phyloP scores from a whole-genome alignment of 2,113 vertebrate genomes.

The Stigmatopora argus region DNA sequence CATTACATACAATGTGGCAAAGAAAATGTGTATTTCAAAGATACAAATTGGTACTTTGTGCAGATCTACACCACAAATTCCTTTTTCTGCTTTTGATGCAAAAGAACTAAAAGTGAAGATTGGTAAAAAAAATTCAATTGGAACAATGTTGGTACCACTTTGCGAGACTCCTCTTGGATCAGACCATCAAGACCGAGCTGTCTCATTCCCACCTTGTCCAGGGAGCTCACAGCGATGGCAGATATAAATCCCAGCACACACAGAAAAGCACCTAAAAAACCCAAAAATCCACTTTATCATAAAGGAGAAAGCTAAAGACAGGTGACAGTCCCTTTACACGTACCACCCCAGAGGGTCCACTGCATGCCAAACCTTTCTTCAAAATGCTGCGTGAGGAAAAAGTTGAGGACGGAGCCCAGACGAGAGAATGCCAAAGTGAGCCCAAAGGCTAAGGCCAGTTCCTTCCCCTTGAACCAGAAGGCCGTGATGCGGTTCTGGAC shows the following conservation, averaged over 20 bases:
- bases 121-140: too few relatives aligned
- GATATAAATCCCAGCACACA: slow-evolving; percentile 73
- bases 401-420: slow-evolving; percentile 79
- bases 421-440: slow-evolving; percentile 75
- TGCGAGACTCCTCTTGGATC: slow-evolving; percentile 75
- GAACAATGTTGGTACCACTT: slow-evolving; percentile 62
- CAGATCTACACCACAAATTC: not conserved
- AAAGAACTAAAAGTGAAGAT: too few relatives aligned
- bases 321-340: not conserved
- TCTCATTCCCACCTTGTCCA: slow-evolving; percentile 76
- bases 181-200: slow-evolving; percentile 73
- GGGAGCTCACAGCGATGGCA: slow-evolving; percentile 65
- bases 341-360: slow-evolving; percentile 79
- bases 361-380: slow-evolving; percentile 75
- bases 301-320: not conserved
- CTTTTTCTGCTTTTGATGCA: not conserved
- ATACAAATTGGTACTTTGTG: not conserved
- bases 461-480: slow-evolving; percentile 82
- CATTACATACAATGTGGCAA: not conserved
- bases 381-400: slow-evolving; percentile 77
- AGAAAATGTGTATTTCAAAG: not conserved
- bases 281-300: not conserved
- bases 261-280: slow-evolving; percentile 65
- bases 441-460: slow-evolving; percentile 76
- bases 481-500: slow-evolving; percentile 78